phyloP scores from a whole-genome alignment of 2,888 invertebrate genomes.

The Clunio marinus region DNA sequence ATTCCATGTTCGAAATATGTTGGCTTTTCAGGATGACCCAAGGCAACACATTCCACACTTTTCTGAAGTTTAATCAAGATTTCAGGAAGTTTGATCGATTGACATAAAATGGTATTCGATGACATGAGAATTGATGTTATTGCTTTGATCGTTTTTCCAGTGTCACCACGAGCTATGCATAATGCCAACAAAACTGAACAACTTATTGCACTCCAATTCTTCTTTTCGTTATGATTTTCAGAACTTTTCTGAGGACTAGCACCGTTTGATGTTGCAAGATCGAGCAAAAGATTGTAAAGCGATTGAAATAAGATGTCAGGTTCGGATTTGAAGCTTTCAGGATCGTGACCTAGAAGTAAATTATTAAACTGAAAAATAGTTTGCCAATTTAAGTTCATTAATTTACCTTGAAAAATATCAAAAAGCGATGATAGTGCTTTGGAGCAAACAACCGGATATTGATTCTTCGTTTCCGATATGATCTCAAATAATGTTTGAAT shows the following conservation, averaged over 20 bases:
- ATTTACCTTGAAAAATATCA: constrained; percentile 84
- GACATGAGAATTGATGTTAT: constrained; percentile 85
- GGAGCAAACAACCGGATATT: constrained; percentile 81
- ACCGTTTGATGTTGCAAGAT: constrained; percentile 70
- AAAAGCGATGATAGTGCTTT: constrained; percentile 82
- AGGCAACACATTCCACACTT: constrained; percentile 81
- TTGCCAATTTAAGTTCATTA: not conserved
- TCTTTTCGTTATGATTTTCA: constrained; percentile 54
- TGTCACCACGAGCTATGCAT: constrained; percentile 88
- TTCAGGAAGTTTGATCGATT: constrained; percentile 54
- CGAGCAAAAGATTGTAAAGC: constrained; percentile 77
- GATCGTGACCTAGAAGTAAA: constrained; percentile 46
- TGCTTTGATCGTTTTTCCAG: constrained; percentile 82
- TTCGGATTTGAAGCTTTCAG: constrained; percentile 50
- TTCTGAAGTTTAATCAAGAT: constrained; percentile 81
- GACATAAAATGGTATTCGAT: constrained; percentile 19
- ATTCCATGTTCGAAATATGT: constrained; percentile 88
- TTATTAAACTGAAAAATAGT: constrained; percentile 28
- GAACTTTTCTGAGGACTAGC: constrained; percentile 56
- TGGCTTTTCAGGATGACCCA: constrained; percentile 78
- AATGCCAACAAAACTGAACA: constrained; percentile 88
- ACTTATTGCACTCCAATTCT: constrained; percentile 76
- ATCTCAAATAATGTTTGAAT: constrained; percentile 84
- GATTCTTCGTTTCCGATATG: constrained; percentile 77
- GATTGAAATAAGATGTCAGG: constrained; percentile 64